A percentile compares a stretch with the other conserved stretches of the same genome.
Conservation (phyloP, 2,113 vertebrate genomes). For the Elaphurus davidianus region DNA sequence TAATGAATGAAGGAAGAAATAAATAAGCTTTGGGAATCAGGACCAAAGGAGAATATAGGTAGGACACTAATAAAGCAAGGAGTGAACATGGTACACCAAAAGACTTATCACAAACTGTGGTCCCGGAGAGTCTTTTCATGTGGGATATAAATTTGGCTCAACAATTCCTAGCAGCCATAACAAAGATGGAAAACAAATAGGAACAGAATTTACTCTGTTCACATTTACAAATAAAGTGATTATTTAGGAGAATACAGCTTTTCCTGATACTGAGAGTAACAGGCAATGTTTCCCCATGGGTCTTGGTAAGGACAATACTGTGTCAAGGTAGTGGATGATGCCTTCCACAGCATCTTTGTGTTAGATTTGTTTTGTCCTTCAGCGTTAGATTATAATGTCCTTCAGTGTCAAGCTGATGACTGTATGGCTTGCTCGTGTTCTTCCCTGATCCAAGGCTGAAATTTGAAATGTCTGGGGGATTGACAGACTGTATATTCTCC, state of each 20-base stretch:
- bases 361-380: slow-evolving; percentile 14
- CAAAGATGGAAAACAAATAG: slow-evolving; percentile 16
- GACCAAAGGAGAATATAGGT: not conserved
- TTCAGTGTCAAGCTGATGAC: slow-evolving; percentile 19
- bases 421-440: not conserved
- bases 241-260: not conserved
- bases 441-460: slow-evolving; percentile 30
- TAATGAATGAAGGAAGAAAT: not conserved
- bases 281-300: not conserved
- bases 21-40: not conserved
- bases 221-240: not conserved
- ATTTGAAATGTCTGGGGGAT: slow-evolving; percentile 24
- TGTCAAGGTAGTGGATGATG: not conserved
- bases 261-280: not conserved
- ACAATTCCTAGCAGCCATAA: not conserved
- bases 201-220: not conserved
- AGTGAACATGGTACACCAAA: not conserved
- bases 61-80: not conserved
- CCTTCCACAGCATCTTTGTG: slow-evolving; percentile 2
- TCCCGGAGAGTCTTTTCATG: not conserved
- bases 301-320: not conserved
- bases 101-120: not conserved
- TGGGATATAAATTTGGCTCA: not conserved
- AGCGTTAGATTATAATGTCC: not conserved
- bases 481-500: slow-evolving; percentile 14